These are phyloP conservation scores for Macrosoma leucophasiata DNA, from an alignment of 2,888 invertebrate species.

Conservation along the genomic window DNA sequence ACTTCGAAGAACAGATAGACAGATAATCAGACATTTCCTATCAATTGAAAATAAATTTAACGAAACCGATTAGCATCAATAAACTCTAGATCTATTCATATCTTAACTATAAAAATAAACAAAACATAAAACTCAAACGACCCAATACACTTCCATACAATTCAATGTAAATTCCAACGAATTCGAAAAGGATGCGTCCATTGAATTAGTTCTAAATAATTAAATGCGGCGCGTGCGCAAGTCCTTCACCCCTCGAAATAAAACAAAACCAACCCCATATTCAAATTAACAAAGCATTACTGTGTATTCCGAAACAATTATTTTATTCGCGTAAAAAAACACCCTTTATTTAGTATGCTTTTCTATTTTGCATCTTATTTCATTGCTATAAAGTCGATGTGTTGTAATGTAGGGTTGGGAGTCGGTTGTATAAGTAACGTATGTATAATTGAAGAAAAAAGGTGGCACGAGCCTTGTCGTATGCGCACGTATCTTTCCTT, in stretches of 20 bases:
- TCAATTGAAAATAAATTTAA: too few species aligned
- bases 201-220: slow-evolving; percentile 74
- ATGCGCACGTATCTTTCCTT: slow-evolving; percentile 67
- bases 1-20: too few species aligned
- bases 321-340: slow-evolving; percentile 46
- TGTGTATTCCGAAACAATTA: slow-evolving; percentile 62
- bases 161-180: too few species aligned
- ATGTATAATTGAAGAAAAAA: slow-evolving; percentile 67
- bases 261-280: slow-evolving; percentile 53
- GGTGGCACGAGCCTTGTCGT: slow-evolving; percentile 68
- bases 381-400: slow-evolving; percentile 17
- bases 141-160: too few species aligned
- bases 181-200: too few species aligned
- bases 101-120: too few species aligned
- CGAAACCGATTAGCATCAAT: too few species aligned
- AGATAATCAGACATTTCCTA: too few species aligned
- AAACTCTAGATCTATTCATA: too few species aligned
- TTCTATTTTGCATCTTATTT: slow-evolving; percentile 16
- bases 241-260: slow-evolving; percentile 43
- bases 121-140: too few species aligned
- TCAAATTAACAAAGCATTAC: slow-evolving; percentile 75
- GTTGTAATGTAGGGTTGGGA: slow-evolving; percentile 6
- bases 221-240: slow-evolving; percentile 68
- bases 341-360: slow-evolving; percentile 30
- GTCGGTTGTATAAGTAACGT: slow-evolving; percentile 44